Evolutionary conservation across 2,113 vertebrate species (phyloP).

Genomic region (Pipra filicauda): DNA sequence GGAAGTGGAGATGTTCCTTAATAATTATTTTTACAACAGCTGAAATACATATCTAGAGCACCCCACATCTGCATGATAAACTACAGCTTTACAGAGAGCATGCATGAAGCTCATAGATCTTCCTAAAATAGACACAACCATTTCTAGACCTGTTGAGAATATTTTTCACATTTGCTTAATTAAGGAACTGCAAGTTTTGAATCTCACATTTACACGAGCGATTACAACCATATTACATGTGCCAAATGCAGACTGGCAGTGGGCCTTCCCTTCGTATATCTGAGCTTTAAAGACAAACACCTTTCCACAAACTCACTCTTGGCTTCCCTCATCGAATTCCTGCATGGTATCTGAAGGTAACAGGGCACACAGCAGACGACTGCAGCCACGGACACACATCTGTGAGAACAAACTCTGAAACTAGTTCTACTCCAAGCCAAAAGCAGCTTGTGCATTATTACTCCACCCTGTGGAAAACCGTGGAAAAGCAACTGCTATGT

Average conservation of each 20-base stretch:
- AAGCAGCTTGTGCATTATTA: neutral
- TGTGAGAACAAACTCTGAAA: neutral
- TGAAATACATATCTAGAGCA: neutral
- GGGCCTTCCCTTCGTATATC: neutral
- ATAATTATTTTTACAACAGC: neutral
- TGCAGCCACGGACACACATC: neutral
- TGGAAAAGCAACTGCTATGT: neutral
- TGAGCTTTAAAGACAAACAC: neutral
- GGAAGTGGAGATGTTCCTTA: neutral
- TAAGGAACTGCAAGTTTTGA: neutral
- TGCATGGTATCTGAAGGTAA: accelerated
- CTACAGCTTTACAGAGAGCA: neutral
- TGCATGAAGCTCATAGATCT: neutral
- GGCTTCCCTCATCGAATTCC: neutral
- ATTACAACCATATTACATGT: accelerated
- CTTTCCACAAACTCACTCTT: neutral
- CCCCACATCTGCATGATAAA: neutral
- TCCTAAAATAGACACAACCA: neutral
- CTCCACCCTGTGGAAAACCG: neutral
- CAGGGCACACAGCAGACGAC: neutral
- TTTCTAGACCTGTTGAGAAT: neutral
- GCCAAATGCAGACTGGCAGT: neutral
- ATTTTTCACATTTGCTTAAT: neutral
- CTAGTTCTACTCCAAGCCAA: neutral
- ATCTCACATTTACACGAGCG: neutral